A percentile compares a stretch with the other conserved stretches of the same genome.
phyloP scores from a whole-genome alignment of 1,140 invertebrate species.

The Medauroidea extradentata region DNA sequence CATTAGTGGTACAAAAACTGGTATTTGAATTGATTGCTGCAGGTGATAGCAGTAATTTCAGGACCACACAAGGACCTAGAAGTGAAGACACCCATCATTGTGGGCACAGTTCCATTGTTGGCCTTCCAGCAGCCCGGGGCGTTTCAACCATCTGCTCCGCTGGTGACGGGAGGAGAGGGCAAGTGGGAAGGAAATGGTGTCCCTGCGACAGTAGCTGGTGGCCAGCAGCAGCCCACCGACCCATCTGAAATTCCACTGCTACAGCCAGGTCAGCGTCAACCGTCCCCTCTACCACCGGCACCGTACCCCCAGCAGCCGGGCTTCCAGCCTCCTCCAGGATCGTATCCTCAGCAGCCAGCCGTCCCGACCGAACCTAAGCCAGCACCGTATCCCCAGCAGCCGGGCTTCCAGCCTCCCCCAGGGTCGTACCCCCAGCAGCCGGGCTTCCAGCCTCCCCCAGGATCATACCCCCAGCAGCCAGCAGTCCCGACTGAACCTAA shows the following conservation, averaged over 20 bases:
- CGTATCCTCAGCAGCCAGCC: too few relatives aligned
- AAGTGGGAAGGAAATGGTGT: background rate
- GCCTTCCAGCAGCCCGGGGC: background rate
- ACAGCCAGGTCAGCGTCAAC: background rate
- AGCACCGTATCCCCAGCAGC: too few relatives aligned
- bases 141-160: background rate
- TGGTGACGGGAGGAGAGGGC: background rate
- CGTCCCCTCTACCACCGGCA: background rate
- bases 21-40: background rate
- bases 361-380: too few relatives aligned
- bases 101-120: slow-evolving; percentile 9
- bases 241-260: background rate
- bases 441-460: too few relatives aligned
- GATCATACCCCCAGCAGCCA: too few relatives aligned
- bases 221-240: background rate
- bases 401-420: too few relatives aligned
- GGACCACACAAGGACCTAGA: slow-evolving; percentile 2
- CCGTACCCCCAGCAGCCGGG: too few relatives aligned
- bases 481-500: too few relatives aligned
- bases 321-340: too few relatives aligned
- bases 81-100: slow-evolving; percentile 2
- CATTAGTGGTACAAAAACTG: background rate
- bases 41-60: slow-evolving; percentile 1
- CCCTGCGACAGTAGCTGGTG: background rate
- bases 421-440: too few relatives aligned